Conservation (phyloP, 2,113 vertebrate species). For the Toxostoma redivivum region DNA sequence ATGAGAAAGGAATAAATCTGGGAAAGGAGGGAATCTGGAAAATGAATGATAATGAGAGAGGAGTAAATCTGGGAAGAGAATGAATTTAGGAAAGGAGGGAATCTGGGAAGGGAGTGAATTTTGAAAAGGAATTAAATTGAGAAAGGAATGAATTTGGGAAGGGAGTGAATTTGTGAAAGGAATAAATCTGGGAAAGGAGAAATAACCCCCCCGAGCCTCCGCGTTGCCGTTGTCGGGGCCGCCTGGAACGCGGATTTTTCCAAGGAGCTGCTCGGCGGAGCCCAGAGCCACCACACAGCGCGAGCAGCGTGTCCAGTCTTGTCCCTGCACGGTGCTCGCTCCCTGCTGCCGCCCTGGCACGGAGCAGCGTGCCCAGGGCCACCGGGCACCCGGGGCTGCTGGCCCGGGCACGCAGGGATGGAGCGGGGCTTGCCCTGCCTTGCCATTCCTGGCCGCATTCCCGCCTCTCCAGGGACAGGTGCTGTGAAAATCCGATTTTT, state of each 20-base stretch:
- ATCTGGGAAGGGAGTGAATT: rapidly evolving
- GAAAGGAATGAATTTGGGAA: neutral
- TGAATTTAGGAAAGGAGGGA: rapidly evolving
- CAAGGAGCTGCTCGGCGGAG: neutral
- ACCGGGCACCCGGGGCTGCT: neutral
- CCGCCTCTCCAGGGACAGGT: neutral
- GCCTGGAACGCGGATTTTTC: neutral
- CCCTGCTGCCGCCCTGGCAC: neutral
- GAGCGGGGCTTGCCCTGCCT: neutral
- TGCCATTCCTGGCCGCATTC: rapidly evolving
- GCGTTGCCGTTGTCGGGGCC: rapidly evolving
- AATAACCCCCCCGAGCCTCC: neutral
- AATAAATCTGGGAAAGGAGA: neutral
- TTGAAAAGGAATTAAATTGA: neutral
- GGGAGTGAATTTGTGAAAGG: no score
- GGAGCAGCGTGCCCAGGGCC: neutral
- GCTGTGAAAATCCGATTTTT: rapidly evolving
- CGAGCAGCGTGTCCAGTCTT: neutral
- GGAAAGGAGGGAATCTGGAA: rapidly evolving
- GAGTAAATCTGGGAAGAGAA: rapidly evolving
- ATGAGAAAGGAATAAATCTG: rapidly evolving
- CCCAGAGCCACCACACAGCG: neutral
- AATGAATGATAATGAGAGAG: rapidly evolving
- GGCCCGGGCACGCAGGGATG: neutral
- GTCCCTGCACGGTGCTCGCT: neutral